Evolutionary conservation across 2,888 invertebrate genomes (phyloP), one percentile per base, ranked within the genome.

Genomic region (Rhagonycha lutea): DNA sequence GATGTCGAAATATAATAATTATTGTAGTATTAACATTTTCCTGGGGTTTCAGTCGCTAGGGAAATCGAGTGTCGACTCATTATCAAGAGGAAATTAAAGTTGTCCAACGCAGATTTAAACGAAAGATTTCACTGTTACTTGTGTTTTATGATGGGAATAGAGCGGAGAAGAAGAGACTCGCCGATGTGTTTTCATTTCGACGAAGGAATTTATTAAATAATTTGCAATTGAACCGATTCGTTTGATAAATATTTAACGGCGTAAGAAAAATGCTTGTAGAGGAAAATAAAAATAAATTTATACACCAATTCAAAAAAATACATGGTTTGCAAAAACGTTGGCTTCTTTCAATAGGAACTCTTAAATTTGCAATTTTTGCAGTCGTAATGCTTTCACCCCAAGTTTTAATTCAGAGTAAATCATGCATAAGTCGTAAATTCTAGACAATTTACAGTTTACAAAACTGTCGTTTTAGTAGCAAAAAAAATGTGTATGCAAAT

Each of bases 11-110:
- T 62, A 69, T 23, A 47, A 29, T 68, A 62, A 28, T 62, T 65
- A 73, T 73, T 73, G 68, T 23, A 68, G 73, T 68, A 69, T 60
- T 68, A 72, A 65, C 63, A 70, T 78, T 78, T 77, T 78, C 78
- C 78, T 74, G 74, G 69, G 74, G 77, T 77, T 79, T 79, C 77
- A 70, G 77, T 62, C 63, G 71, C 70, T 65, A 70, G 80, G 80
- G 80, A 81, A 81, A 81, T 81, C 78, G 80, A 81, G 80, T 80
- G 79, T 70, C 79, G 78, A 74, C 78, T 80, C 77, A 81, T 81
- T 81, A 81, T 81, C 77, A 77, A 80, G 73, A 81, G 81, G 81
- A 81, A 81, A 81, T 81, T 81, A 81, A 81, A 81, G 78, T 76
- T 79, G 77, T 78, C 79, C 80, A 81, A 81, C 80, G 80, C 79